A percentile compares a stretch with the other conserved stretches of the same genome.
These are phyloP conservation scores for Zosterops lateralis DNA, from an alignment of 2,113 vertebrate species.

Conservation along the genomic window DNA sequence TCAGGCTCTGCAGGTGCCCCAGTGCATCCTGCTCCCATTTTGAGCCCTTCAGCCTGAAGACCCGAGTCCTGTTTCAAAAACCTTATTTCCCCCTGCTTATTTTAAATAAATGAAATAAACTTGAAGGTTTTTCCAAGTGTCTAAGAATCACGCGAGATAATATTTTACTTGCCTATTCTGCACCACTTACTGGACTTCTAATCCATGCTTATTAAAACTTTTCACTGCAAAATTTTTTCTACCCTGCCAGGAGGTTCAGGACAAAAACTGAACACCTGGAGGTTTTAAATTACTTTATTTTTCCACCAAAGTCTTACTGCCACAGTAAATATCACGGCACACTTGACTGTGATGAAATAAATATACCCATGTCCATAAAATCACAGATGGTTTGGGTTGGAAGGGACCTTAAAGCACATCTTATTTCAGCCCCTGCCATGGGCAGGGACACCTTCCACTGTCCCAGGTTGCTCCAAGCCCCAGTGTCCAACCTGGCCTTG, in stretches of 20 bases:
- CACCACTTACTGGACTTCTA: background rate
- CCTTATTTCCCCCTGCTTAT: background rate
- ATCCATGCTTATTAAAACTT: background rate
- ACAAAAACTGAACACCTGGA: background rate
- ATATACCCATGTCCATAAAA: background rate
- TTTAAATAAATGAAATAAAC: background rate
- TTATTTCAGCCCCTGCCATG: background rate
- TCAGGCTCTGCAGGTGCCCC: background rate
- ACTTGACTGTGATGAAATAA: background rate
- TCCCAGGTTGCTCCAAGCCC: background rate
- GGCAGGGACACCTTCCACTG: background rate
- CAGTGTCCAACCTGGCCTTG: rapidly evolving
- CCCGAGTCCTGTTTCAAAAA: background rate
- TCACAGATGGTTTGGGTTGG: background rate
- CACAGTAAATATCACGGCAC: rapidly evolving
- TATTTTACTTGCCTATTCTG: background rate
- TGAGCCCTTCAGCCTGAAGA: background rate
- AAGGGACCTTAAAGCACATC: background rate
- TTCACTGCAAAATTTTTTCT: background rate
- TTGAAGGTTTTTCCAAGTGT: background rate
- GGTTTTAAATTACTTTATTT: background rate
- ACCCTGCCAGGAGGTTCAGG: background rate
- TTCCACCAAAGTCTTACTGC: background rate
- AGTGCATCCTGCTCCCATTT: background rate
- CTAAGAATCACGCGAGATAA: background rate